Evolutionary conservation across 35 echinoderm and acorn worm genomes (phyloP), one percentile per base, ranked within the genome.

Genomic region (Lytechinus pictus): DNA sequence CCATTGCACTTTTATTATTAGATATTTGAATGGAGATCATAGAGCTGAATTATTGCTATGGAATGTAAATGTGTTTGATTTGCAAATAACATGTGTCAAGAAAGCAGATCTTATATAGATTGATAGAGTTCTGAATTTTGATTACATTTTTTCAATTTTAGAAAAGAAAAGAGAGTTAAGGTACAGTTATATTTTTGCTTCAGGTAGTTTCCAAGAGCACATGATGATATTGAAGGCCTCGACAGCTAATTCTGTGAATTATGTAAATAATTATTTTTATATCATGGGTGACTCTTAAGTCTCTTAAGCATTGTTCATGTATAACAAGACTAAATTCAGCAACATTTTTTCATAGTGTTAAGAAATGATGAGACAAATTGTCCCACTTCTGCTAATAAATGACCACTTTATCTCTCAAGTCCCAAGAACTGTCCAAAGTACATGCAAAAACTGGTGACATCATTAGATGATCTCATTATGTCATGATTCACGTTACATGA

Each of bases 241-340:
- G 57, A 44, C 33, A 10, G 56, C 56, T 58, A 13, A 58, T 79
- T 79, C 66, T 79, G 19, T 79, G n/a, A 79, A n/a, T 79, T 24
- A 7, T 79, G 66, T 79, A 79, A 79, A 79, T 79, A 79, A n/a
- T 79, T 79, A 79, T 79, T 79, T 79, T 79, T 79, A 24, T 79
- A 79, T 5, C 66, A 24, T 79, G n/a, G 8, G 21, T 16, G 66
- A 24, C 66, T 79, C 21, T 58, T 10, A 58, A 2, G 33, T 44
- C 1, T 44, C 33, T 44, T 0, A 2, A 44, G 33, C 33, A 44
- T 44, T 44, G 33, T 44, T 44, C 2, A 44, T 44, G 33, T 44
- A 44, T 44, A 44, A 44, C 33, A 44, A 44, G 33, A 44, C 33
- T 44, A 1, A 44, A 44, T 44, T 44, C 33, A 44, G 33, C 33